Evolutionary conservation across 1,140 invertebrate genomes (phyloP).

Genomic region (Drosophila mauritiana): DNA sequence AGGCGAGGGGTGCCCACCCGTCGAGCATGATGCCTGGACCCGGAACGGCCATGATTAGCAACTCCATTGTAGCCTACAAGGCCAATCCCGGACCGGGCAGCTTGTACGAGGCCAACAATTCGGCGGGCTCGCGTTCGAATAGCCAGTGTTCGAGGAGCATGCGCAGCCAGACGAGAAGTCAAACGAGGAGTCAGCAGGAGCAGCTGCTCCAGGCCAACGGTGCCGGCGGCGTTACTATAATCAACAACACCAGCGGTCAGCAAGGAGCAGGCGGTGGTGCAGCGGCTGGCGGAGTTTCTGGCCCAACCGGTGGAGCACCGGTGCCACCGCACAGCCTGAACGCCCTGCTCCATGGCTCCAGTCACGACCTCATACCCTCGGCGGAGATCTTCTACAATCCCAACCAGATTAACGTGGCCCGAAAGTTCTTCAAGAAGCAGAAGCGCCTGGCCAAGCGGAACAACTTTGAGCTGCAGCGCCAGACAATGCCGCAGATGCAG

Average conservation of each 20-base stretch:
- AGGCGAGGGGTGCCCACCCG: slow-evolving; percentile 3
- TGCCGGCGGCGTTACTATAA: slow-evolving; percentile 49
- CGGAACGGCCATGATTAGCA: slow-evolving; percentile 63
- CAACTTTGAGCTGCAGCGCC: slow-evolving; percentile 88
- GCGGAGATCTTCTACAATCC: slow-evolving; percentile 96
- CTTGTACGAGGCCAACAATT: slow-evolving; percentile 84
- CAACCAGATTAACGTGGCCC: slow-evolving; percentile 95
- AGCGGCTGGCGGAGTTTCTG: slow-evolving; percentile 1
- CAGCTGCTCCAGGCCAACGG: slow-evolving; percentile 48
- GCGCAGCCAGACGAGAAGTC: slow-evolving; percentile 69
- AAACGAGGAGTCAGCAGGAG: slow-evolving; percentile 61
- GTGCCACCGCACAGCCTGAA: slow-evolving; percentile 87
- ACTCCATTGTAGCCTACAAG: slow-evolving; percentile 74
- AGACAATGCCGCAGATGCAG: slow-evolving; percentile 86
- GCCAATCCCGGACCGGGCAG: slow-evolving; percentile 57
- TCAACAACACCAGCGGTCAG: slow-evolving; percentile 63
- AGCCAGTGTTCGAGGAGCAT: slow-evolving; percentile 86
- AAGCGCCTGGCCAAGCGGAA: slow-evolving; percentile 90
- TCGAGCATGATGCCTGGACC: slow-evolving; percentile 5
- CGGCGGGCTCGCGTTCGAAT: slow-evolving; percentile 86
- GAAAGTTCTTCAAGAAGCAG: slow-evolving; percentile 96
- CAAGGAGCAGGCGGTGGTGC: slow-evolving; percentile 56
- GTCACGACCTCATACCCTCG: slow-evolving; percentile 78
- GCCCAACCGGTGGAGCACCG: background rate
- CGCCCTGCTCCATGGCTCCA: slow-evolving; percentile 77